Conservation (phyloP, 2,888 invertebrate genomes). For the Drosophila peninsularis region DNA sequence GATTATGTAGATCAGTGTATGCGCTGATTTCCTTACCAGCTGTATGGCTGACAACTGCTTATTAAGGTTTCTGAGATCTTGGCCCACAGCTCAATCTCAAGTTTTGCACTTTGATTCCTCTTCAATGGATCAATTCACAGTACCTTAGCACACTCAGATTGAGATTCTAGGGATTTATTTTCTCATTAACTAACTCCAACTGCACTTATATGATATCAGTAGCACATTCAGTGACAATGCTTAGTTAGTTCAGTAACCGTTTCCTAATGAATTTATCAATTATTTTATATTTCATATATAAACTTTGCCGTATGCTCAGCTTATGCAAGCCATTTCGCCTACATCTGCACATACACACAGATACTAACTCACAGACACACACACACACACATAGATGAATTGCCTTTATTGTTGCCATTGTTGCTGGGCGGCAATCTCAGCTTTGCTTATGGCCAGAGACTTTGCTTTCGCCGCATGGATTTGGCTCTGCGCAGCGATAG, state of each 20-base stretch:
- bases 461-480: slow-evolving; percentile 1
- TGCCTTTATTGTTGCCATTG: slow-evolving; percentile 8
- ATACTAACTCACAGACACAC: background rate
- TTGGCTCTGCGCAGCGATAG: slow-evolving; percentile 6
- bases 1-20: slow-evolving; percentile 1
- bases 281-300: background rate
- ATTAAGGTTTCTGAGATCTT: no score
- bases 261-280: background rate
- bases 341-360: background rate
- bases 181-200: no score
- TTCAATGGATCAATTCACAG: no score
- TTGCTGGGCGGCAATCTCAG: slow-evolving; percentile 41
- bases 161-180: no score
- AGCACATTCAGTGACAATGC: no score
- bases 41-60: no score
- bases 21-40: no score
- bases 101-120: no score
- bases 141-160: no score
- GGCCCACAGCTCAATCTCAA: no score
- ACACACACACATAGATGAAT: slow-evolving; percentile 3
- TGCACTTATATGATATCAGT: no score
- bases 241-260: background rate
- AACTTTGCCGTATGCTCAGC: background rate
- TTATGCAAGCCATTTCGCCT: background rate
- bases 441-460: slow-evolving; percentile 27